Conservation (phyloP, 2,113 vertebrate species). For the Psophia crepitans region DNA sequence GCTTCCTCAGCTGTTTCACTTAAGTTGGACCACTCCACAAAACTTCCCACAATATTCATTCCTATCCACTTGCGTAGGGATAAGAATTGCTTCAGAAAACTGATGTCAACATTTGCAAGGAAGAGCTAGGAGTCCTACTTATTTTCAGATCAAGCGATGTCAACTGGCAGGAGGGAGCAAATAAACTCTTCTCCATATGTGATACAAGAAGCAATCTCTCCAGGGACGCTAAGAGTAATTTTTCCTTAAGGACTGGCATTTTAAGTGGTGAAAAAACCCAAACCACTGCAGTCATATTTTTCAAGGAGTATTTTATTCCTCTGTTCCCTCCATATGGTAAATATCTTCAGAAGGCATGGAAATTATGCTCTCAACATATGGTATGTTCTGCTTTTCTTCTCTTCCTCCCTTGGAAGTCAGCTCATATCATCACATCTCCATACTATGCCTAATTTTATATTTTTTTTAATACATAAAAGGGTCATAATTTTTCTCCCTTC, state of each 20-base stretch:
- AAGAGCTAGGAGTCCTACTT: not conserved
- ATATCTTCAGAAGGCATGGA: not conserved
- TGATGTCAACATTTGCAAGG: accelerated
- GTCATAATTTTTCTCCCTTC: not conserved
- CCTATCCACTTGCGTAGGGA: not conserved
- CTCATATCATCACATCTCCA: not conserved
- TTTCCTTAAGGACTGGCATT: not conserved
- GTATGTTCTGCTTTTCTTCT: not conserved
- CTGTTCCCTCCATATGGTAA: not conserved
- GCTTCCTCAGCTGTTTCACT: not conserved
- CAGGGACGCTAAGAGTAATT: not conserved
- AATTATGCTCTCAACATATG: not conserved
- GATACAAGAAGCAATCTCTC: not conserved
- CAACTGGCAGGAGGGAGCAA: not conserved
- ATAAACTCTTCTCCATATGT: not conserved
- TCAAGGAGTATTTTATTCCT: not conserved
- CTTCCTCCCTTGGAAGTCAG: not conserved
- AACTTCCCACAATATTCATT: not conserved
- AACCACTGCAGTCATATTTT: not conserved
- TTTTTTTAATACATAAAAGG: not conserved
- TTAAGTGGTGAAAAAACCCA: not conserved
- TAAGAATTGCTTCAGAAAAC: not conserved
- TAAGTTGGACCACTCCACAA: not conserved
- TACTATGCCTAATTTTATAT: not conserved
- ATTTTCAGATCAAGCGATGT: not conserved